Percentiles rank a stretch among this genome's conserved stretches.
phyloP scores from a whole-genome alignment of 2,797 vertebrate species.

The Coilia nasus region DNA sequence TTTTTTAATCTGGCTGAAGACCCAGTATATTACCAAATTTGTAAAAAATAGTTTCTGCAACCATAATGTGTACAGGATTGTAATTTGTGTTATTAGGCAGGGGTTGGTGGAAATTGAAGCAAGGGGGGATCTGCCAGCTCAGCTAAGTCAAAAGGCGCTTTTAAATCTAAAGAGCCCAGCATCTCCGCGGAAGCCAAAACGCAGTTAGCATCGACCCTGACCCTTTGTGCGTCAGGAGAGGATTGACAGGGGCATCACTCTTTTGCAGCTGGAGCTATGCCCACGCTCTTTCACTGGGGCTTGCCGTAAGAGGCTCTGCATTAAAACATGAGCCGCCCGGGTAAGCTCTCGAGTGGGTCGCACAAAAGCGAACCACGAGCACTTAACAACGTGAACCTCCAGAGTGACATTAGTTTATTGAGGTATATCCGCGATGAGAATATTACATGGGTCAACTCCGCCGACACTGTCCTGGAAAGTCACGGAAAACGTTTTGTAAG shows the following conservation, averaged over 20 bases:
- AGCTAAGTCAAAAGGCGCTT: slow-evolving; percentile 35
- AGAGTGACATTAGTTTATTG: slow-evolving; percentile 23
- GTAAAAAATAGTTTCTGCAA: background rate
- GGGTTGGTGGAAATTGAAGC: slow-evolving; percentile 2
- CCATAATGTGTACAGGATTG: slow-evolving; percentile 9
- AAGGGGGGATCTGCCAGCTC: slow-evolving; percentile 26
- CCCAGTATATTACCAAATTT: background rate
- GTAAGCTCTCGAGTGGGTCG: slow-evolving; percentile 4
- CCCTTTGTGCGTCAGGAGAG: slow-evolving; percentile 36
- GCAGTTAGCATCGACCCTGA: slow-evolving; percentile 49
- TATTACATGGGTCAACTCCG: background rate
- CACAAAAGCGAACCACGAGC: background rate
- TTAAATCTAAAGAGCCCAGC: slow-evolving; percentile 28
- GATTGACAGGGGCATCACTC: slow-evolving; percentile 38
- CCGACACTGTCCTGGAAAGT: background rate
- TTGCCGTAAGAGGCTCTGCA: slow-evolving; percentile 13
- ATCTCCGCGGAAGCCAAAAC: slow-evolving; percentile 36
- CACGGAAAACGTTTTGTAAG: background rate
- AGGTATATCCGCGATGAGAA: background rate
- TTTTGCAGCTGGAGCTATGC: slow-evolving; percentile 33
- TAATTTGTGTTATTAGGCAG: slow-evolving; percentile 1
- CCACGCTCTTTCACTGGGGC: slow-evolving; percentile 3
- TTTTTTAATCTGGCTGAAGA: background rate
- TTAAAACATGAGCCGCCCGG: slow-evolving; percentile 18
- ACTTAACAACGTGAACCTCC: slow-evolving; percentile 12